Evolutionary conservation across 2,797 vertebrate species (phyloP).

Genomic region (Bufotes viridis): DNA sequence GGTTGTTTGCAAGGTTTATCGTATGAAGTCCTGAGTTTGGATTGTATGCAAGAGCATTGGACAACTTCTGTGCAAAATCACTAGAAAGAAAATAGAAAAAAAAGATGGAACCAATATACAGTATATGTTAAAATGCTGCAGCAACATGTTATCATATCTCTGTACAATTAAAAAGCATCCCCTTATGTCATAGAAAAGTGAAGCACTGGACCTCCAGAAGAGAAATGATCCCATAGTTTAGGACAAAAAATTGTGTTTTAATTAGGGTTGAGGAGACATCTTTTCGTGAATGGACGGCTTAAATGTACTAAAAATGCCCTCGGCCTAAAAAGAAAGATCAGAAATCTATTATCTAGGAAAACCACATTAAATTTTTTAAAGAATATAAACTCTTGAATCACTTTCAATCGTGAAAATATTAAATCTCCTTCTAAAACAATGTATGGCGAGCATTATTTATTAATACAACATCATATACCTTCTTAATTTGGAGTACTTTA

Average conservation of each 20-base stretch:
- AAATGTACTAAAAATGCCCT: not conserved
- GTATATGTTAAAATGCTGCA: not conserved
- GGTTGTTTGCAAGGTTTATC: slow-evolving; percentile 94
- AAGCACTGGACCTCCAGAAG: not conserved
- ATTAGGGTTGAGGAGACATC: not conserved
- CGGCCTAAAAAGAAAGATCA: not conserved
- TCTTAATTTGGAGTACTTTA: too few relatives aligned
- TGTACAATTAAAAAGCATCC: too few relatives aligned
- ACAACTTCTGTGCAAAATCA: slow-evolving; percentile 96
- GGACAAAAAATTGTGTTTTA: too few relatives aligned
- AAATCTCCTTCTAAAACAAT: not conserved
- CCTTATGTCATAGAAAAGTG: not conserved
- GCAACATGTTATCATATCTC: not conserved
- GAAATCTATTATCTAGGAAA: not conserved
- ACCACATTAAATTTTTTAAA: not conserved
- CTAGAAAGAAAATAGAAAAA: slow-evolving; percentile 68
- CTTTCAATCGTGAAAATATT: not conserved
- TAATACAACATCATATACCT: not conserved
- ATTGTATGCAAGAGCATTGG: slow-evolving; percentile 88
- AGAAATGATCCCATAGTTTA: not conserved
- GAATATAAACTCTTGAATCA: too few relatives aligned
- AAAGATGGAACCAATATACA: not conserved
- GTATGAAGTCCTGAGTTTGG: slow-evolving; percentile 91
- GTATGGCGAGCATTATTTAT: not conserved
- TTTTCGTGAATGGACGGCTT: not conserved